Evolutionary conservation across 2,113 vertebrate species (phyloP).

Genomic region (Albula glossodonta): DNA sequence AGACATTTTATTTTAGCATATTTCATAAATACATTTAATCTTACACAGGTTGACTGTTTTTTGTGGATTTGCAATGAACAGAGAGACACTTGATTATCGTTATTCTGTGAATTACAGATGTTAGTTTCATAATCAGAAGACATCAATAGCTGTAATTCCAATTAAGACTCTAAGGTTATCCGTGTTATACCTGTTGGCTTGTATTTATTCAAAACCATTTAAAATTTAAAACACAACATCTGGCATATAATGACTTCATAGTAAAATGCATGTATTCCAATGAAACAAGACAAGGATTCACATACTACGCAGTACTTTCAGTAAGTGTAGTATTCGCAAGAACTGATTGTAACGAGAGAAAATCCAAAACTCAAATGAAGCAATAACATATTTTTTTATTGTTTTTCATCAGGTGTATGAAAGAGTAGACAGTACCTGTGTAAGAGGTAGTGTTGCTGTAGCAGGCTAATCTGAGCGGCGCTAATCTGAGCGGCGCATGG

Average conservation of each 20-base stretch:
- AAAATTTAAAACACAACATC: neutral
- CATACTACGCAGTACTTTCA: no score
- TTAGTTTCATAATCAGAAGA: no score
- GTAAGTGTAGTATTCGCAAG: neutral
- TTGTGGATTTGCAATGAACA: neutral
- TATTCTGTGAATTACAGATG: no score
- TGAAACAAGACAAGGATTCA: neutral
- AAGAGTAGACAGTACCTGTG: neutral
- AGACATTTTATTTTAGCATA: neutral
- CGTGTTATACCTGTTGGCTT: no score
- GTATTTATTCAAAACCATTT: neutral
- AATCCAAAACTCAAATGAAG: neutral
- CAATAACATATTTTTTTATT: neutral
- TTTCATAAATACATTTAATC: neutral
- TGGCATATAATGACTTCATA: neutral
- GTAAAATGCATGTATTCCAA: neutral
- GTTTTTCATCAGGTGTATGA: neutral
- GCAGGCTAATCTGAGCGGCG: no score
- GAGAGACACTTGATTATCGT: neutral
- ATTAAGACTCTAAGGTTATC: neutral
- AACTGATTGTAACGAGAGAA: neutral
- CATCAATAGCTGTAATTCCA: neutral
- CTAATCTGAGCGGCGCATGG: no score
- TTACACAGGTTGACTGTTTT: neutral
- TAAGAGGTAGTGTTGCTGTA: no score